Conservation (phyloP, 2,113 vertebrate genomes). For the Chroicocephalus ridibundus region DNA sequence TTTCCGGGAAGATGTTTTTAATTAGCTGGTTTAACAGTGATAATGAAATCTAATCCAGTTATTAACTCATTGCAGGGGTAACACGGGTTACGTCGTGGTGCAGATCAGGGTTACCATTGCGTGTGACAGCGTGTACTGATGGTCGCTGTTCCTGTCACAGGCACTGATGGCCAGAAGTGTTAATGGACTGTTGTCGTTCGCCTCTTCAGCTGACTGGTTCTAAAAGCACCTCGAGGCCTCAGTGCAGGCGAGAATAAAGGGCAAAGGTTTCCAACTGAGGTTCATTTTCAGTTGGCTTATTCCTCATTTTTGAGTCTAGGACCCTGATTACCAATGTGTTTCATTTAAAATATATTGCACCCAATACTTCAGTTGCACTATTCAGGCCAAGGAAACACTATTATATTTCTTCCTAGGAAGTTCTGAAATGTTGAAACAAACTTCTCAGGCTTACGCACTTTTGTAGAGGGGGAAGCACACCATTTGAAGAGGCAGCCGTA, state of each 20-base stretch:
- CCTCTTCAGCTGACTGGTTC: background rate
- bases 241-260: background rate
- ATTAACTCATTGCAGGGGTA: background rate
- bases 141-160: background rate
- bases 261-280: background rate
- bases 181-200: background rate
- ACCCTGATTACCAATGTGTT: background rate
- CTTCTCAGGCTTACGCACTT: background rate
- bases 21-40: background rate
- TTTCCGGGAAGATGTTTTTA: slow-evolving; percentile 15
- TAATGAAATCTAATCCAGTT: background rate
- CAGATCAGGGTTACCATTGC: background rate
- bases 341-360: background rate
- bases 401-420: background rate
- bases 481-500: background rate
- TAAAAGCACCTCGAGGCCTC: background rate
- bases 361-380: background rate
- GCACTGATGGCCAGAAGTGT: background rate
- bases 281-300: background rate
- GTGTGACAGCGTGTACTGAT: background rate
- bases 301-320: background rate
- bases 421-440: background rate
- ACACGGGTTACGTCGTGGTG: background rate
- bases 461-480: background rate
- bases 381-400: background rate